These are phyloP conservation scores for Catajapyx aquilonaris DNA, from an alignment of 1,140 invertebrate species.

Conservation along the genomic window DNA sequence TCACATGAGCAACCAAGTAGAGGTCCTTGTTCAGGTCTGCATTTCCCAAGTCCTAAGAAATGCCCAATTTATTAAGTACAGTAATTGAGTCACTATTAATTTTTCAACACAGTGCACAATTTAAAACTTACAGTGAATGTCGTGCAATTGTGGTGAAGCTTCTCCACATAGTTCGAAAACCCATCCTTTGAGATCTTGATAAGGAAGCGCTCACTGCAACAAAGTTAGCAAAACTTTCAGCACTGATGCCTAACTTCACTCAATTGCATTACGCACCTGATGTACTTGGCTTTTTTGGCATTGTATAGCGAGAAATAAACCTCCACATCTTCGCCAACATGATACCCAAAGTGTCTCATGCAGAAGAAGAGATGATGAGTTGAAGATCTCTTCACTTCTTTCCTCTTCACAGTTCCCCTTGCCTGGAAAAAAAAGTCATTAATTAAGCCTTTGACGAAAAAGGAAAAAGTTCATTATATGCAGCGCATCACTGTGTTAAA, in stretches of 20 bases:
- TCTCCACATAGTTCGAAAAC: conserved; percentile 71
- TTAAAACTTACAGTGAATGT: conserved; percentile 53
- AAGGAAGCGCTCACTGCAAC: conserved; percentile 60
- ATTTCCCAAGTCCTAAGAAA: conserved; percentile 41
- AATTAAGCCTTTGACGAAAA: conserved; percentile 10
- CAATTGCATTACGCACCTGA: conserved; percentile 29
- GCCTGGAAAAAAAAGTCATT: conserved; percentile 19
- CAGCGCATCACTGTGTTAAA: not conserved
- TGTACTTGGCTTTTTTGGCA: conserved; percentile 33
- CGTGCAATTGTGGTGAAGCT: conserved; percentile 66
- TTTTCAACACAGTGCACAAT: not conserved
- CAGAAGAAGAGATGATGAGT: conserved; percentile 70
- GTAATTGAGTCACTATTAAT: not conserved
- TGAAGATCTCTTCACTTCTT: conserved; percentile 25
- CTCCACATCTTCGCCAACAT: conserved; percentile 64
- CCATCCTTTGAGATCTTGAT: conserved; percentile 72
- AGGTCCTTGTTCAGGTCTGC: conserved; percentile 60
- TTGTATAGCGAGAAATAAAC: conserved; percentile 74
- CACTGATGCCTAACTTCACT: too few species aligned
- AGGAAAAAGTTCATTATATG: conserved; percentile 5
- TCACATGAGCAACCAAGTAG: conserved; percentile 68
- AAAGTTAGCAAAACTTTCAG: too few species aligned
- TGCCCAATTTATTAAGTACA: not conserved
- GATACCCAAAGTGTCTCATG: conserved; percentile 69
- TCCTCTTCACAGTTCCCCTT: conserved; percentile 43